Conservation (phyloP, 2,113 vertebrate species). For the Charina bottae region DNA sequence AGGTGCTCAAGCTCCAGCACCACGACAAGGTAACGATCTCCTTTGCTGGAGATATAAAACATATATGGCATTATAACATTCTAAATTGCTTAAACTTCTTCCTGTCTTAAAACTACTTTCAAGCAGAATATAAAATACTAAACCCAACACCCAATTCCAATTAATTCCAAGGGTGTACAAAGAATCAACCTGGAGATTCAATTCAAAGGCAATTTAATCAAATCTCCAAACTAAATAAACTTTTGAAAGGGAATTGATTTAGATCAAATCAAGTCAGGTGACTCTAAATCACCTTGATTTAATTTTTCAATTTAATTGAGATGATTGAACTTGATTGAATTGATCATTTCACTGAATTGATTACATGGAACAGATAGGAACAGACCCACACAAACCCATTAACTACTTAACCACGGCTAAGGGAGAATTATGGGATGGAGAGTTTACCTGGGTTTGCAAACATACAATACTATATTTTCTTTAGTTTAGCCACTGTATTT, state of each 20-base stretch:
- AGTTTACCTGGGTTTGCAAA: too few relatives aligned
- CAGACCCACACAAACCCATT: too few relatives aligned
- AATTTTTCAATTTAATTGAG: background rate
- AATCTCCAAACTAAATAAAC: background rate
- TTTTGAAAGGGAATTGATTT: background rate
- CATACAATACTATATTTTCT: too few relatives aligned
- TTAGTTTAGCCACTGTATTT: too few relatives aligned
- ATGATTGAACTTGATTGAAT: background rate
- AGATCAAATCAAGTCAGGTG: background rate
- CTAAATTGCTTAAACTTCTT: background rate
- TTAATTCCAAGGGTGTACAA: background rate
- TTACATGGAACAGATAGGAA: too few relatives aligned
- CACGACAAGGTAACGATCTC: too few relatives aligned
- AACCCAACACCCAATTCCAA: background rate
- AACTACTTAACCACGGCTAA: too few relatives aligned
- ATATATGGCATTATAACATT: background rate
- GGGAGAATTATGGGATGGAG: too few relatives aligned
- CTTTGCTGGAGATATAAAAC: too few relatives aligned
- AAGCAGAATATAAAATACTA: background rate
- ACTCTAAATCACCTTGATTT: background rate
- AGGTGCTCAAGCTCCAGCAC: too few relatives aligned
- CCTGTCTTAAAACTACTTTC: background rate
- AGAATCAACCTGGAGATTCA: background rate
- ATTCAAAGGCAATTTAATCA: background rate
- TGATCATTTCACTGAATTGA: too few relatives aligned